Evolutionary conservation across 2,113 vertebrate genomes (phyloP), one percentile per base, ranked within the genome.

Genomic region (Phoxinus phoxinus): DNA sequence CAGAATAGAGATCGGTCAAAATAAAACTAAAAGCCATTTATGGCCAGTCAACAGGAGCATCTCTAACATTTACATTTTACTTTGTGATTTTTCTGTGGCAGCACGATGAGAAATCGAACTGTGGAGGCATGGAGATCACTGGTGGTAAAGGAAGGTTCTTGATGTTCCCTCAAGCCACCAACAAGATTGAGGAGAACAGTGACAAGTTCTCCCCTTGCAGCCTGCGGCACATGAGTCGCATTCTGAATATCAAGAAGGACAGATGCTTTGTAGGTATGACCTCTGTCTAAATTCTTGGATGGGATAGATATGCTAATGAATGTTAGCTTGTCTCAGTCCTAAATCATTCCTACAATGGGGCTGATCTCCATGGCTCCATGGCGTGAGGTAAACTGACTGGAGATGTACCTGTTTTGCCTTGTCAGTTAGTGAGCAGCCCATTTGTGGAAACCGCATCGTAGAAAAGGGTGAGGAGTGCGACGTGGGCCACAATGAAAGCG

Each of bases 381-480:
- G 9, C 1, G 15, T 72, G n/a, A 76, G 21, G 32, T 82, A 13
- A 75, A 58, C 27, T 83, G 27, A 23, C 37, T 32, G 53, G 41
- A 32, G 56, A 15, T 87, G n/a, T 81, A 17, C 58, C 3, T 90
- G 56, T 74, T 88, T 27, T 56, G 19, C 81, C 83, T 84, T 35
- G 78, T 77, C 91, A 96, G 96, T 92, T 72, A 96, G 91, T 9
- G 92, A 94, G 81, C 92, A 92, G 65, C 96, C 96, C 76, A 96
- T 95, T 87, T 96, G 96, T 90, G 95, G 96, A 76, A 97, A 96
- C 91, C 94, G 86, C 37, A 95, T 96, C 1, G 90, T 95, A 11
- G 96, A 96, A 87, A 87, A 92, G 0, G 95, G 89, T 5, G 96
- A 97, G 86, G 93, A 96, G 84, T 96, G 96, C 17, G 96, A 97